A percentile compares a stretch with the other conserved stretches of the same genome.
Conservation (phyloP, 2,113 vertebrate genomes). For the Herpailurus yagouaroundi region DNA sequence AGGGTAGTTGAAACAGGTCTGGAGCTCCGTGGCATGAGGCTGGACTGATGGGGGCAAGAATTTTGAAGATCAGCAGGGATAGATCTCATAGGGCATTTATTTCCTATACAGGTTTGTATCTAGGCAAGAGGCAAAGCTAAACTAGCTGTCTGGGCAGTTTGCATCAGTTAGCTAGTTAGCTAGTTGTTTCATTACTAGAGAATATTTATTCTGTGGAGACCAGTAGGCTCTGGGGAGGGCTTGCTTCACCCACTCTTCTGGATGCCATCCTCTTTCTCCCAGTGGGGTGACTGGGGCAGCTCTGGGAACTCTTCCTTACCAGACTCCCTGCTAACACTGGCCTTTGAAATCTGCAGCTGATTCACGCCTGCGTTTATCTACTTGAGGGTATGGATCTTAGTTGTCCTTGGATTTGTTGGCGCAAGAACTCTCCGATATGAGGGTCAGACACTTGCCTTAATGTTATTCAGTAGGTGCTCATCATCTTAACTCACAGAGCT, state of each 20-base stretch:
- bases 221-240: background rate
- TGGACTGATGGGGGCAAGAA: background rate
- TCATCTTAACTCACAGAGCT: background rate
- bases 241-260: background rate
- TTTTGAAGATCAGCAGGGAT: background rate
- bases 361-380: background rate
- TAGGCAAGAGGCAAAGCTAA: background rate
- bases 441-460: background rate
- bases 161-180: background rate
- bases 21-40: background rate
- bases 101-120: background rate
- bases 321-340: background rate
- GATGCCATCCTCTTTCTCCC: background rate
- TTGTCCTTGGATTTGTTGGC: conserved; percentile 20
- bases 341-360: background rate
- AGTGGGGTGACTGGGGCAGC: background rate
- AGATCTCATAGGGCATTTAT: background rate
- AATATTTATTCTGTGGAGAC: background rate
- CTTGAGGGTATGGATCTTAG: background rate
- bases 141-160: background rate
- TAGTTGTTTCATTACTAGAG: background rate
- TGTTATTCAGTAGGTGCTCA: conserved; percentile 35
- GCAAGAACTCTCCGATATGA: background rate
- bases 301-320: background rate
- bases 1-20: background rate